A percentile compares a stretch with the other conserved stretches of the same genome.
Evolutionary conservation across 1,140 invertebrate genomes (phyloP).

Genomic region (Goniozus legneri): DNA sequence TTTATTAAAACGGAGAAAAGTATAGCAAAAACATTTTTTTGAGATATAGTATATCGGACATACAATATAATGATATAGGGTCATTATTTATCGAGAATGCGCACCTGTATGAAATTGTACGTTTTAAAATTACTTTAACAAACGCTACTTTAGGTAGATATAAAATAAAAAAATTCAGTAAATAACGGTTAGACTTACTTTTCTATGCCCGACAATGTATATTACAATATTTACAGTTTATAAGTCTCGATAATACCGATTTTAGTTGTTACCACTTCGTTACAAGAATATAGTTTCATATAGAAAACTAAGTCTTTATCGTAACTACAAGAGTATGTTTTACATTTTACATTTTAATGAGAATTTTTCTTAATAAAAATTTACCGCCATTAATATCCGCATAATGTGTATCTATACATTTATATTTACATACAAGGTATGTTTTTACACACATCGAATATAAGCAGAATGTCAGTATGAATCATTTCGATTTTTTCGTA

Average conservation of each 20-base stretch:
- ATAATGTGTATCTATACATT: conserved; percentile 12
- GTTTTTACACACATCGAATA: too few species aligned
- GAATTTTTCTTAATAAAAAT: conserved; percentile 37
- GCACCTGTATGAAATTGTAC: too few species aligned
- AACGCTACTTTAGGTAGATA: conserved; percentile 30
- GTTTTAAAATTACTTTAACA: conserved; percentile 23
- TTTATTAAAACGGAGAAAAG: too few species aligned
- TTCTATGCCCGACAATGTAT: conserved; percentile 43
- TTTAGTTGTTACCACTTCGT: conserved; percentile 30
- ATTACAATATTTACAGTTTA: conserved; percentile 53
- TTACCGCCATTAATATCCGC: conserved; percentile 30
- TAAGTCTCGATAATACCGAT: conserved; percentile 44
- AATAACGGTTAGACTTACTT: conserved; percentile 44
- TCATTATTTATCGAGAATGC: too few species aligned
- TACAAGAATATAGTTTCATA: conserved; percentile 54
- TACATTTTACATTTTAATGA: conserved; percentile 27
- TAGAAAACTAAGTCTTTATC: conserved; percentile 54
- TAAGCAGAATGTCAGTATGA: too few species aligned
- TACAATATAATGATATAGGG: too few species aligned
- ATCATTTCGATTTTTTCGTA: too few species aligned
- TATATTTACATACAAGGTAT: too few species aligned
- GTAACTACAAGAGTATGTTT: conserved; percentile 39
- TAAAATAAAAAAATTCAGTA: conserved; percentile 39
- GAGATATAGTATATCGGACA: too few species aligned
- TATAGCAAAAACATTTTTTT: too few species aligned